Conservation (phyloP, 2,113 vertebrate genomes). For the Psettodes erumei region DNA sequence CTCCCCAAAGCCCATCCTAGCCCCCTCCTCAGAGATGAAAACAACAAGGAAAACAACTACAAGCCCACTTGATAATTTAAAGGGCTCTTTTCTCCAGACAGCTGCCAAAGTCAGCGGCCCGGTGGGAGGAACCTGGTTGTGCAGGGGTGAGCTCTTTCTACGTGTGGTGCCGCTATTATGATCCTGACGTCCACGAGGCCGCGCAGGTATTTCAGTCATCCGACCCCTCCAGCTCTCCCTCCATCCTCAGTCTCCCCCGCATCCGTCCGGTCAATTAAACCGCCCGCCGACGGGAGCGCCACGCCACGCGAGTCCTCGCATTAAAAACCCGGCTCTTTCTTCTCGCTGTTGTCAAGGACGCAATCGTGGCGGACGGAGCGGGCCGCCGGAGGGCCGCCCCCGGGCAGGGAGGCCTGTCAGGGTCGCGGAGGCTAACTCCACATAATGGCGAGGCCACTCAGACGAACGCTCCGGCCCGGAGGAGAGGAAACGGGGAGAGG, state of each 20-base stretch:
- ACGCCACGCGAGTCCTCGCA: slow-evolving; percentile 66
- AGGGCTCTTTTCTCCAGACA: slow-evolving; percentile 71
- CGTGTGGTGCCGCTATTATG: neutral
- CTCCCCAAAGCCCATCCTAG: slow-evolving; percentile 64
- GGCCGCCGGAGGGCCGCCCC: slow-evolving; percentile 42
- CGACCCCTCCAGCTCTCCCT: slow-evolving; percentile 5
- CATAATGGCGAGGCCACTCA: slow-evolving; percentile 66
- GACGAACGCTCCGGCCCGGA: slow-evolving; percentile 67
- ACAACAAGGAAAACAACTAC: slow-evolving; percentile 78
- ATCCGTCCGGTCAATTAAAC: slow-evolving; percentile 9
- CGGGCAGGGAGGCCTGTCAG: slow-evolving; percentile 54
- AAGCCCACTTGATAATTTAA: slow-evolving; percentile 77
- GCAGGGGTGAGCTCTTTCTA: slow-evolving; percentile 4
- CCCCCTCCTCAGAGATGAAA: slow-evolving; percentile 55
- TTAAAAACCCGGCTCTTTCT: slow-evolving; percentile 61
- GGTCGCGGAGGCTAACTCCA: slow-evolving; percentile 57
- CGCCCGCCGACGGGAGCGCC: slow-evolving; percentile 59
- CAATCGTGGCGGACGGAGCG: slow-evolving; percentile 31
- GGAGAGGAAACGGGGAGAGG: slow-evolving; percentile 64
- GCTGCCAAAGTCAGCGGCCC: slow-evolving; percentile 64
- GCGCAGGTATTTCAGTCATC: slow-evolving; percentile 4
- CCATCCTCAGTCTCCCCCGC: neutral
- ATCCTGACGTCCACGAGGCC: neutral
- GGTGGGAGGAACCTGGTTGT: slow-evolving; percentile 36
- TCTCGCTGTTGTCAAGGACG: slow-evolving; percentile 45